A percentile compares a stretch with the other conserved stretches of the same genome.
Evolutionary conservation across 2,113 vertebrate genomes (phyloP).

Genomic region (Centropus unirufus): DNA sequence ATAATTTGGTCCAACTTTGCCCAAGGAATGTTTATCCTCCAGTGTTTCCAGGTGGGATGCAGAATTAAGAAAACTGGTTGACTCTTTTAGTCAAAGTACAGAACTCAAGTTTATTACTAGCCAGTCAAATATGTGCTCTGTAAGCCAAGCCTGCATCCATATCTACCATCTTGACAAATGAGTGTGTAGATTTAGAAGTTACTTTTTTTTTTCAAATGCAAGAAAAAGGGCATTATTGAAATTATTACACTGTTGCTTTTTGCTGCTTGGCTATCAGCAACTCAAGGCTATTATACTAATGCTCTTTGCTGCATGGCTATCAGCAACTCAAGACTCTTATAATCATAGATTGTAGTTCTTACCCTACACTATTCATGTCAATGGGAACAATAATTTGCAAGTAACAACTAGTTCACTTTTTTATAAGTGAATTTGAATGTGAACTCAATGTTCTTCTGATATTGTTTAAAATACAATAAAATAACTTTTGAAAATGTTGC

Average conservation of each 20-base stretch:
- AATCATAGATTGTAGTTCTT: neutral
- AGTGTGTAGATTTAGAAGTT: neutral
- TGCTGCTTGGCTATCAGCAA: neutral
- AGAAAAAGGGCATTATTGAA: neutral
- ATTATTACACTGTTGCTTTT: neutral
- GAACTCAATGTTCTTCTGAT: neutral
- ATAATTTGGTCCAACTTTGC: neutral
- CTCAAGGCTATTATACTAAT: neutral
- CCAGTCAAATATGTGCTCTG: neutral
- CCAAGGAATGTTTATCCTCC: neutral
- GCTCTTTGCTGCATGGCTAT: neutral
- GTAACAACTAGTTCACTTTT: neutral
- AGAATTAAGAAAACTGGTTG: neutral
- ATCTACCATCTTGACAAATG: neutral
- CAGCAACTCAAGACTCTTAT: neutral
- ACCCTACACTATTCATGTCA: neutral
- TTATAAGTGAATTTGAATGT: neutral
- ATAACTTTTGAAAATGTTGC: neutral
- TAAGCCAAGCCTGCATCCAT: neutral
- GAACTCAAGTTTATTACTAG: neutral
- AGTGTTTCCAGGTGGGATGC: neutral
- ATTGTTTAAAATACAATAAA: neutral
- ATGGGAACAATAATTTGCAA: neutral
- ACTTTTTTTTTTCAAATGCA: neutral
- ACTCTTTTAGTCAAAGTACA: neutral